Percentiles rank a stretch among this genome's conserved stretches.
Evolutionary conservation across 2,113 vertebrate genomes (phyloP).

Genomic region (Marcusenius ussheri): DNA sequence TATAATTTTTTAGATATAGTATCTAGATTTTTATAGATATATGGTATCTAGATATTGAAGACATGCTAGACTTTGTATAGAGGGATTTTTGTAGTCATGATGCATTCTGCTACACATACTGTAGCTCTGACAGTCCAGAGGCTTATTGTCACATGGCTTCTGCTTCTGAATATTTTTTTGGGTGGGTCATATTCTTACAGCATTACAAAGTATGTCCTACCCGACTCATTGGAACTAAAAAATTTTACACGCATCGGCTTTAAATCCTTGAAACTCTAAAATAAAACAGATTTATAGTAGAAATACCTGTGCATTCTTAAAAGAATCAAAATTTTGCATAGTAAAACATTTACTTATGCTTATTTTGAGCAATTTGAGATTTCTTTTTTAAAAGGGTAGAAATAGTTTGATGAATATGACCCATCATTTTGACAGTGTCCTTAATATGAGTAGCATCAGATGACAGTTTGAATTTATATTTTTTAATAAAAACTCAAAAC

Average conservation of each 20-base stretch:
- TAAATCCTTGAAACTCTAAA: background rate
- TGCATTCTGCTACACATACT: background rate
- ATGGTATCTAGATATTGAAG: background rate
- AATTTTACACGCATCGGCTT: background rate
- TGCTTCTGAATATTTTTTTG: background rate
- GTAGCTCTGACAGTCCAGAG: background rate
- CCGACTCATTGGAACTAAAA: background rate
- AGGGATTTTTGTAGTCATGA: constrained; percentile 1
- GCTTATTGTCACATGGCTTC: background rate
- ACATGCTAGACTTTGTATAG: background rate
- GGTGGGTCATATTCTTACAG: constrained; percentile 4
- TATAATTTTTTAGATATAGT: background rate
- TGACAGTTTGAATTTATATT: background rate
- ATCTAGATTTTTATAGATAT: background rate
- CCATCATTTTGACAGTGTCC: background rate
- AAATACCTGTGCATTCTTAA: background rate
- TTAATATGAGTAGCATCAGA: constrained; percentile 12
- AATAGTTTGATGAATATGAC: constrained; percentile 6
- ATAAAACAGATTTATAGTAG: background rate
- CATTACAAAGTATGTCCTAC: background rate
- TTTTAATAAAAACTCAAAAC: background rate
- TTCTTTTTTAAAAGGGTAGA: background rate
- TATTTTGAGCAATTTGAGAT: background rate
- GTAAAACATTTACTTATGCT: background rate
- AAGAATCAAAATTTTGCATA: background rate